These are phyloP conservation scores for Thalassoma bifasciatum DNA, from an alignment of 2,113 vertebrate species.

Conservation along the genomic window DNA sequence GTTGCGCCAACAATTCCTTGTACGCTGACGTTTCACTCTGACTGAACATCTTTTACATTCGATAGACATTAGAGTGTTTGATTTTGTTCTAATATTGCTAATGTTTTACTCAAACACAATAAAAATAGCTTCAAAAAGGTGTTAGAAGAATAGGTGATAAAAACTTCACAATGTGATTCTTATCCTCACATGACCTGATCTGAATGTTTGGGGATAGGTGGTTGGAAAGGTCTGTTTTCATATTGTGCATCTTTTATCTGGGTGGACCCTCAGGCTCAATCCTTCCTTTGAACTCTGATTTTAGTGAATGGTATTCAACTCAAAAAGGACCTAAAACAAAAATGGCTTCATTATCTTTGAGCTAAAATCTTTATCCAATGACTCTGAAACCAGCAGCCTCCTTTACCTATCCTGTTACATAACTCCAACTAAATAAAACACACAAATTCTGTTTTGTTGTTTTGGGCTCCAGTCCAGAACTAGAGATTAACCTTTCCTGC, in stretches of 20 bases:
- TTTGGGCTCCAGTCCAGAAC: neutral
- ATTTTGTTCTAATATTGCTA: too few species aligned
- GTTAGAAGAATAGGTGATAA: too few species aligned
- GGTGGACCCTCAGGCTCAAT: neutral
- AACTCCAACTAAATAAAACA: neutral
- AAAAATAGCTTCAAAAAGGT: too few species aligned
- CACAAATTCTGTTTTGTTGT: slow-evolving; percentile 1
- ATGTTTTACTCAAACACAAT: too few species aligned
- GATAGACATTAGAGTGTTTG: too few species aligned
- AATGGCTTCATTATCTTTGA: neutral
- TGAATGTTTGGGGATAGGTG: neutral
- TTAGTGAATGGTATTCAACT: neutral
- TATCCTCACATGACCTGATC: neutral
- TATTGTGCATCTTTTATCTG: neutral
- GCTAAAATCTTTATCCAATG: neutral
- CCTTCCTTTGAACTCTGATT: too few species aligned
- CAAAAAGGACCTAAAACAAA: slow-evolving; percentile 1
- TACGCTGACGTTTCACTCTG: too few species aligned
- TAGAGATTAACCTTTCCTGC: neutral
- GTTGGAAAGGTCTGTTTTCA: neutral
- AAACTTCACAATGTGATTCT: too few species aligned
- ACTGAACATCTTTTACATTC: too few species aligned
- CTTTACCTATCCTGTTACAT: neutral
- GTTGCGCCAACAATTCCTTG: too few species aligned
- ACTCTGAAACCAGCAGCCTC: neutral